Evolutionary conservation across 1,140 invertebrate genomes (phyloP).

Genomic region (Octopus bimaculoides): DNA sequence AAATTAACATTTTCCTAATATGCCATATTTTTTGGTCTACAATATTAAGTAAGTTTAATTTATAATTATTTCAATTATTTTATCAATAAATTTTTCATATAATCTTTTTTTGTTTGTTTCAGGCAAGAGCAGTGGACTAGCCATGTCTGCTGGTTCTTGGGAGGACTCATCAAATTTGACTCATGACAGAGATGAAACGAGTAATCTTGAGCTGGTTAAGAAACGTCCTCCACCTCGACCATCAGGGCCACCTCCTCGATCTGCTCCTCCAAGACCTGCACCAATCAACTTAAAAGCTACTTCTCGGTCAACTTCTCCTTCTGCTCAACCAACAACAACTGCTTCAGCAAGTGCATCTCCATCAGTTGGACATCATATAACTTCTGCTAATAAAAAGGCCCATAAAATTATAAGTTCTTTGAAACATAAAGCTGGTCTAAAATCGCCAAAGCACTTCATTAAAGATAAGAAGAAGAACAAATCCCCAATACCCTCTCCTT

Average conservation of each 20-base stretch:
- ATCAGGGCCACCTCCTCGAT: conserved; percentile 21
- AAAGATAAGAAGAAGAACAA: conserved; percentile 24
- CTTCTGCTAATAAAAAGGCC: conserved; percentile 1
- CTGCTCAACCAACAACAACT: conserved; percentile 28
- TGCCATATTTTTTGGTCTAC: neutral
- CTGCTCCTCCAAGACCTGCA: neutral
- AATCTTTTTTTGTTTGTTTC: conserved; percentile 23
- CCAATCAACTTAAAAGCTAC: conserved; percentile 21
- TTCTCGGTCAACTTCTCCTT: conserved; percentile 23
- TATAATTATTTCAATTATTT: conserved; percentile 8
- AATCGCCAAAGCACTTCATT: neutral
- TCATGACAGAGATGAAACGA: conserved; percentile 25
- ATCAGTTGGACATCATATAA: neutral
- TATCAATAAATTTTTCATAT: neutral
- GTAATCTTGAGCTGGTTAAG: neutral
- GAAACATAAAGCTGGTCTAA: neutral
- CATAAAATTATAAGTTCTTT: neutral
- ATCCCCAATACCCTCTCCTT: conserved; percentile 33
- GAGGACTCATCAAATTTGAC: conserved; percentile 49
- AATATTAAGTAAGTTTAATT: neutral
- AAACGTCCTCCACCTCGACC: neutral
- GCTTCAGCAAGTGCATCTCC: neutral
- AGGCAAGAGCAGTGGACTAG: conserved; percentile 33
- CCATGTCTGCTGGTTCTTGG: conserved; percentile 48
- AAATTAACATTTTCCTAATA: neutral